Conservation (phyloP, 2,113 vertebrate genomes). For the Gorsachius goisagi region DNA sequence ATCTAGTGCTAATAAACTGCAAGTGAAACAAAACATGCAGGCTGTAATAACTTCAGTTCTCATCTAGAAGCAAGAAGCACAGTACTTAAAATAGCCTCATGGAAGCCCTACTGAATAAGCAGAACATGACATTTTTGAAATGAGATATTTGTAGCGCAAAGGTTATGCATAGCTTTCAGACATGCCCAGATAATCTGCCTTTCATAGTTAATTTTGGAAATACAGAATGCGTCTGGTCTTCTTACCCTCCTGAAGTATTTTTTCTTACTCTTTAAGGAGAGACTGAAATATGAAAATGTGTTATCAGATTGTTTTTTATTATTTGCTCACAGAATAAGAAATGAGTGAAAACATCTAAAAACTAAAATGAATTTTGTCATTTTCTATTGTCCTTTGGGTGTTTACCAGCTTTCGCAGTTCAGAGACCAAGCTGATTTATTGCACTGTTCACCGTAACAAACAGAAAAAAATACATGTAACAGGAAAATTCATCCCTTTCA, state of each 20-base stretch:
- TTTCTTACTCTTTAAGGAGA: background rate
- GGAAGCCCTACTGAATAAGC: conserved; percentile 37
- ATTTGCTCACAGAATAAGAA: background rate
- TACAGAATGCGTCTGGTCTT: conserved; percentile 16
- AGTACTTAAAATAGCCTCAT: conserved; percentile 59
- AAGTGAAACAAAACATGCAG: conserved; percentile 29
- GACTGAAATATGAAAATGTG: conserved; percentile 3
- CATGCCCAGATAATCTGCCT: conserved; percentile 42
- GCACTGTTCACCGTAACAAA: background rate
- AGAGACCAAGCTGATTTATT: background rate
- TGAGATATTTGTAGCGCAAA: conserved; percentile 64
- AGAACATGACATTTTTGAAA: conserved; percentile 72
- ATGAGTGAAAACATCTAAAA: background rate
- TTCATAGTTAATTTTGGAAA: conserved; percentile 64
- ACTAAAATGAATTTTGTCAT: background rate
- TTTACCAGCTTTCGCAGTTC: conserved; percentile 13
- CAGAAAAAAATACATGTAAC: background rate
- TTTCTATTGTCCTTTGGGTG: background rate
- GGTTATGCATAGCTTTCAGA: conserved; percentile 64
- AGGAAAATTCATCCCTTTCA: background rate
- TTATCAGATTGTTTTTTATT: background rate
- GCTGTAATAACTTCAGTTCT: conserved; percentile 23
- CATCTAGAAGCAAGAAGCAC: conserved; percentile 20
- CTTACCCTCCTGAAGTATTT: background rate
- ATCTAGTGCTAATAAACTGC: background rate